Base-by-base conservation (phyloP, 2,113 vertebrate genomes). In the Trematocara macrostoma region DNA sequence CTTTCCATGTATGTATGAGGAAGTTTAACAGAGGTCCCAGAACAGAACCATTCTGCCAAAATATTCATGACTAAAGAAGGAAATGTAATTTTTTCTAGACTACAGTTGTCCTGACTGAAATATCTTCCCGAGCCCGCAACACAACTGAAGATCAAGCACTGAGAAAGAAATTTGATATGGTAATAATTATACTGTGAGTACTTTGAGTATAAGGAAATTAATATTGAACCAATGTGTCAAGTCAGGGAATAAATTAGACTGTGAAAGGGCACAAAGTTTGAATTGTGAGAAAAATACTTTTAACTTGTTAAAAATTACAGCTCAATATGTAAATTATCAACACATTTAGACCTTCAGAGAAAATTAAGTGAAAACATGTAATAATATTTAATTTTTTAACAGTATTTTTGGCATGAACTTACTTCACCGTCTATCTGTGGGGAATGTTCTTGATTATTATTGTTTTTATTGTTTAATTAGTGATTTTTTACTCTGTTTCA, bases 21-120 rank as follows among this genome's bases (percentile, higher is more conserved):
- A 49, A 31, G 69, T 16, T 16, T 69, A 45, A 74, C 42, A 16
- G 2, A 11, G 14, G 23, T 29, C 69, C 42, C 42, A 11, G 69
- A 47, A 18, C 71, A 51, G 0, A 5, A 47, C 26, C 42, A 0
- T 45, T 26, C 40, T 42, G 20, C 20, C 67, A 29, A 71, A 64
- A 45, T 71, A 45, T 29, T 45, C 40, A 45, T 45, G 45, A 15
- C 5, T 71, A 71, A 15, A 45, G 38, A 71, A 45, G 67, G 14
- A 71, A 71, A 45, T 45, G 3, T 15, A 71, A 5, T 42, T n/a
- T 69, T 42, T 69, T 67, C n/a, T 42, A 8, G n/a, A 69, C 35
- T 23, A 23, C 38, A 71, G 38, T 45, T 15, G 67, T 45, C 20
- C 38, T 45, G 56, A 47, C 15, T 15, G 29, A 52, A 69, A 40